Evolutionary conservation across 2,113 vertebrate species (phyloP), one percentile per base, ranked within the genome.

Genomic region (Dasyprocta punctata): DNA sequence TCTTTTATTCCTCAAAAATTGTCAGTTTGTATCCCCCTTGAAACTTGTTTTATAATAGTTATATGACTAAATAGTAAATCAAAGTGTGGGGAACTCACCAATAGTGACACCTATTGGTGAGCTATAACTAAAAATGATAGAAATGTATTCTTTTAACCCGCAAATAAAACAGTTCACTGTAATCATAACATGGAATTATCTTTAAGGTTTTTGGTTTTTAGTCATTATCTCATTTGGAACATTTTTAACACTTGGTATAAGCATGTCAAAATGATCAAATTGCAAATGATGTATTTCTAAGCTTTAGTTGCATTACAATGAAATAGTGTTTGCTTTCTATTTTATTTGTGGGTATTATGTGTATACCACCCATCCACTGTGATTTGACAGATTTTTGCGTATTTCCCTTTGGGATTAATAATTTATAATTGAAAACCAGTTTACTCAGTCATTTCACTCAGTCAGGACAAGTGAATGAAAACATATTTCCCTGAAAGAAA

Each of bases 91-190:
- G 71, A 56, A 91, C 56, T 91, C 84, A 94, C 49, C 69, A 97
- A 85, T 71, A 96, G 78, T 91, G 96, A 96, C 90, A 97, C 38
- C 88, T 94, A 85, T 97, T 97, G 93, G 92, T 63, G 47, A 94
- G 44, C 88, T 61, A 5, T 33, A 61, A 60, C 80, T 92, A 69
- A 33, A 96, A 94, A 58, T 9, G 33, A 44, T 24, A 49, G n/a
- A 61, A 26, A 7, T 38, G 52, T 71, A 58, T 16, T 78, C 52
- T 65, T 71, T 60, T 19, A 30, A 69, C 9, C 24, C 4, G 36
- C 10, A 60, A 52, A 38, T 75, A 44, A 94, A 65, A 82, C 33
- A 83, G 13, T 80, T 90, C 4, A 85, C 7, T 38, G 65, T 80
- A 77, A 49, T 80, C 19, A 54, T 86, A 93, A 65, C 17, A 11